Evolutionary conservation across 2,113 vertebrate species (phyloP), one percentile per base, ranked within the genome.

Genomic region (Vidua macroura): DNA sequence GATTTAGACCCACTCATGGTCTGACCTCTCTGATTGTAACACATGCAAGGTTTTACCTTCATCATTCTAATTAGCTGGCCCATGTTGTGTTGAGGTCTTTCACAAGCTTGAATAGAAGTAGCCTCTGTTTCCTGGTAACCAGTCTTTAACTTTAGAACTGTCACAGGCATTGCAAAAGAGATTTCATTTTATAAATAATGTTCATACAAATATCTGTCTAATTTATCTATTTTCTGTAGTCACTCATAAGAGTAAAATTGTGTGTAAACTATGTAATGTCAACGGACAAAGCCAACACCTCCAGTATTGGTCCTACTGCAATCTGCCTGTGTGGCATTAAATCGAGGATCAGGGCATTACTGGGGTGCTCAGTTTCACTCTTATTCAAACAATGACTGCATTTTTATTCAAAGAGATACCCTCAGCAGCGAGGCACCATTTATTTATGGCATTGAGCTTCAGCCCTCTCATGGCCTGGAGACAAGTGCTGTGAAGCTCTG

Each of bases 1-100:
- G 39, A 92, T 97, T 94, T 92, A 92, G 84, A 95, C 78, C 25
- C 1, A 0, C 63, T 87, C 11, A 1, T 92, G 93, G 62, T 76
- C 89, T 83, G 66, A 70, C 58, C 41, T 90, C 77, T 90, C 82
- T 74, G 84, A 91, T 84, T 87, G 83, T 69, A 75, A 93, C 60
- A 87, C 43, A 30, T 44, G 41, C 10, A 3, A 83, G 21, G 10
- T 83, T 95, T 86, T 83, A 69, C 63, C 69, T 92, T 91, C 89
- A 73, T 92, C 69, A 24, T 82, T 74, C 33, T 91, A 73, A 95
- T 97, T 92, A 92, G n/a, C 17, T 84, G 56, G 8, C 35, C 39
- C 16, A 1, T 43, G 81, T 69, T 46, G 30, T n/a, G 13, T 39
- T 84, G 73, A 62, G 37, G 3, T 27, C 79, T 90, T 95, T 84